Evolutionary conservation across 2,888 invertebrate species (phyloP), one percentile per base, ranked within the genome.

Genomic region (Pilophorus perplexus): DNA sequence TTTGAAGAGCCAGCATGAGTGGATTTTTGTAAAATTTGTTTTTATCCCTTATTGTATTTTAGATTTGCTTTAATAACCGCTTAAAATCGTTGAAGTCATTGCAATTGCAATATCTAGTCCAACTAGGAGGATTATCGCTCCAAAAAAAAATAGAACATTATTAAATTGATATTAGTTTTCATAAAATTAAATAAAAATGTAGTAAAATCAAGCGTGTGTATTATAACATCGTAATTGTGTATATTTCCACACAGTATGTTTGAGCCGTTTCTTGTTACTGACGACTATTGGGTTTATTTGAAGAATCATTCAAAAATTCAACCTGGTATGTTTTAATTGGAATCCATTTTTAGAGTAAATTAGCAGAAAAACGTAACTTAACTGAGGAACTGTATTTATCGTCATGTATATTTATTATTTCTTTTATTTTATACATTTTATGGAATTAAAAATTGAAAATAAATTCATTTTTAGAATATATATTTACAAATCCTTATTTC

Each of bases 401-500:
- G 40, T 65, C 28, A 66, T 66, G 68, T 68, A 66, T 68, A 68
- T 68, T 68, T 68, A 68, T 68, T 68, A 68, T 68, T 68, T 68
- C 68, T 68, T 68, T 68, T 66, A 54, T 68, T 65, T 68, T 68
- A 52, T 68, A 68, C 68, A 65, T 68, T 66, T 66, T 60, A 59
- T 65, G 64, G 60, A 66, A 68, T 40, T 68, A 68, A 65, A 68
- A 62, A 62, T n/a, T n/a, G n/a, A n/a, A n/a, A n/a, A n/a, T n/a
- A n/a, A n/a, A n/a, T n/a, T n/a, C n/a, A n/a, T n/a, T n/a, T n/a
- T n/a, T n/a, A n/a, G n/a, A n/a, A n/a, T n/a, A n/a, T n/a, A n/a
- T n/a, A n/a, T n/a, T n/a, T n/a, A n/a, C n/a, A n/a, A n/a, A n/a
- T n/a, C n/a, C n/a, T n/a, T n/a, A n/a, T n/a, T n/a, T n/a, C n/a